Percentiles rank a stretch among this genome's conserved stretches.
Conservation (phyloP, 2,888 invertebrate species). For the Heliconius hortense region DNA sequence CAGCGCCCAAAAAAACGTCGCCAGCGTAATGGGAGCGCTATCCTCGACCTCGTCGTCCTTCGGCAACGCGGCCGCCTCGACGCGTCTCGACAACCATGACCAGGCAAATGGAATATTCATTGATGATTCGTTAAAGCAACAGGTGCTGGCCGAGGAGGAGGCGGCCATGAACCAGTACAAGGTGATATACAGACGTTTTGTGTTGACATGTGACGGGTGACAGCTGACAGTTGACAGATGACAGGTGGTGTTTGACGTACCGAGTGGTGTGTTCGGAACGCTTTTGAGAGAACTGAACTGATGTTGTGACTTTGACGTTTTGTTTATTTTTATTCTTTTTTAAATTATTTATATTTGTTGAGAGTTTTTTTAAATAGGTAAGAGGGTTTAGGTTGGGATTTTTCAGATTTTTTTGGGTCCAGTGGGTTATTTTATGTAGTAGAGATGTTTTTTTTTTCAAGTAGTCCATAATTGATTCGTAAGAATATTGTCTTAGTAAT, state of each 20-base stretch:
- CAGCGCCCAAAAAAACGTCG: slow-evolving; percentile 93
- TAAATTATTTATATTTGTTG: not conserved
- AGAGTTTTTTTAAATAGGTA: not conserved
- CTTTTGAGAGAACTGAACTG: not conserved
- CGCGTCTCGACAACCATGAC: slow-evolving; percentile 84
- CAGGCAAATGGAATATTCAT: slow-evolving; percentile 86
- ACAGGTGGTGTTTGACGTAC: not conserved
- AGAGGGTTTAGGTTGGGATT: not conserved
- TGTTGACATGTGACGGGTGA: not conserved
- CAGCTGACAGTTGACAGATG: not conserved
- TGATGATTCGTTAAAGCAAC: slow-evolving; percentile 92
- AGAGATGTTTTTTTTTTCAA: no score
- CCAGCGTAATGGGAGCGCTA: slow-evolving; percentile 93
- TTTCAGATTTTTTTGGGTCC: not conserved
- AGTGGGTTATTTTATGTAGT: not conserved
- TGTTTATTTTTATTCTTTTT: not conserved
- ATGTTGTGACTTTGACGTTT: not conserved
- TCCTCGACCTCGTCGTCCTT: slow-evolving; percentile 94
- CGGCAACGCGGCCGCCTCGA: slow-evolving; percentile 90
- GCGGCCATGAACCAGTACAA: slow-evolving; percentile 97
- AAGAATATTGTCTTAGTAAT: no score
- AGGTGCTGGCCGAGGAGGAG: slow-evolving; percentile 97
- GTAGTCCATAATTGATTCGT: not conserved
- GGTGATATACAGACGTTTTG: slow-evolving; percentile 73
- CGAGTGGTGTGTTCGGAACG: not conserved